These are phyloP conservation scores for Limanda limanda DNA, from an alignment of 2,113 vertebrate species.

Conservation along the genomic window DNA sequence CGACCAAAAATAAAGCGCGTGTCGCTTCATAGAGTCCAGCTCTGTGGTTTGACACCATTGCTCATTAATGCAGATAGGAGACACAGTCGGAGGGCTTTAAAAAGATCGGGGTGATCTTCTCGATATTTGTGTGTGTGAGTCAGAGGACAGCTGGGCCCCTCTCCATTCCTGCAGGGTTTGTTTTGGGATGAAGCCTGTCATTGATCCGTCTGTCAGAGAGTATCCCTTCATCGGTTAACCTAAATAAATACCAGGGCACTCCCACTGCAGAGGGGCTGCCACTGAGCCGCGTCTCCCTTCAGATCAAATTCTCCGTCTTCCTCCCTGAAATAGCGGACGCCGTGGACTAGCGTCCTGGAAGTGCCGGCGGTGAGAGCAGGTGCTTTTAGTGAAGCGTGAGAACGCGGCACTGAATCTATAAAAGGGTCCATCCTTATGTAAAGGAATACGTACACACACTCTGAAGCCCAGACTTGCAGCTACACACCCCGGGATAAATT, in stretches of 20 bases:
- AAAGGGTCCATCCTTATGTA: constrained; percentile 36
- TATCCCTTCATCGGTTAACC: constrained; percentile 31
- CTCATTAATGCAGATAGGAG: constrained; percentile 28
- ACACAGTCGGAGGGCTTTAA: constrained; percentile 20
- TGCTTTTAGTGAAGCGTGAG: constrained; percentile 65
- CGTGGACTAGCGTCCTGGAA: constrained; percentile 41
- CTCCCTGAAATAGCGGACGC: constrained; percentile 61
- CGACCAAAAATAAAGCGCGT: constrained; percentile 50
- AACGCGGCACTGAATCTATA: constrained; percentile 42
- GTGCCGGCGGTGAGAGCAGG: constrained; percentile 46
- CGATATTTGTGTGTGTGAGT: constrained; percentile 2
- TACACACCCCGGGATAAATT: constrained; percentile 59
- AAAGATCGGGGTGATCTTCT: constrained; percentile 10
- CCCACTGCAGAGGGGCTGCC: constrained; percentile 16
- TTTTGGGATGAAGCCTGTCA: constrained; percentile 52
- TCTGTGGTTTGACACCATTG: constrained; percentile 27
- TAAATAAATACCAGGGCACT: constrained; percentile 47
- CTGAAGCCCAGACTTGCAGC: constrained; percentile 44
- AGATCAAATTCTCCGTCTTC: constrained; percentile 52
- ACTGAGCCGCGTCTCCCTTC: constrained; percentile 4
- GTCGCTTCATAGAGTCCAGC: not conserved
- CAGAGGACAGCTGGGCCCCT: constrained; percentile 42
- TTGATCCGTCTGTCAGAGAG: constrained; percentile 44
- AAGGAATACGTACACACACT: constrained; percentile 35
- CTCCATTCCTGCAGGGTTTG: constrained; percentile 30